phyloP scores from a whole-genome alignment of 1,140 invertebrate species.

The Bombus impatiens region DNA sequence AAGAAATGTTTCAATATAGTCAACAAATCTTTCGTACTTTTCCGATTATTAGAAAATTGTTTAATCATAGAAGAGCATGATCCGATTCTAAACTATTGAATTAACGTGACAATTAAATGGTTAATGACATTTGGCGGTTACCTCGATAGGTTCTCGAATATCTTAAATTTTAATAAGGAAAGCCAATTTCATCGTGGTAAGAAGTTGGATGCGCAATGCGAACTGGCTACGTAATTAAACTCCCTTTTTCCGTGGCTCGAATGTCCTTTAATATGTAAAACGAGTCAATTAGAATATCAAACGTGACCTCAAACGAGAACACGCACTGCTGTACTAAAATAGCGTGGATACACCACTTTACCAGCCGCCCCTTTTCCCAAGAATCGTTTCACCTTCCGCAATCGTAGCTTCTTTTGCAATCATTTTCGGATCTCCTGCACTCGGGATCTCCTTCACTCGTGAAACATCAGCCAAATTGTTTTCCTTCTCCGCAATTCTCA shows the following conservation, averaged over 20 bases:
- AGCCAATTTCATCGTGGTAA: background rate
- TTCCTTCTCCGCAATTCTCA: background rate
- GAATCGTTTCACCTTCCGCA: slow-evolving; percentile 37
- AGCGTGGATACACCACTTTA: slow-evolving; percentile 41
- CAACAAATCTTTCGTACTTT: background rate
- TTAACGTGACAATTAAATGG: background rate
- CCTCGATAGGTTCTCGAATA: background rate
- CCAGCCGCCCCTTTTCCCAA: background rate
- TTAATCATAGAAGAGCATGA: background rate
- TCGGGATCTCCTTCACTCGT: background rate
- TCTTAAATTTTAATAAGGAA: background rate
- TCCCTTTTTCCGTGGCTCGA: slow-evolving; percentile 65
- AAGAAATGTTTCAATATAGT: too few species aligned
- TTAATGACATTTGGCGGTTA: background rate
- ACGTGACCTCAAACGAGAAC: slow-evolving; percentile 72
- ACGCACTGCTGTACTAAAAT: slow-evolving; percentile 63
- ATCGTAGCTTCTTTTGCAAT: slow-evolving; percentile 50
- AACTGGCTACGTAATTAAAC: slow-evolving; percentile 71
- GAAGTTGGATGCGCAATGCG: slow-evolving; percentile 45
- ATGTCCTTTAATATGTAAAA: slow-evolving; percentile 77
- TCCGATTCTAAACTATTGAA: background rate
- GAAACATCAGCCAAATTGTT: background rate
- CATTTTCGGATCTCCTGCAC: slow-evolving; percentile 28
- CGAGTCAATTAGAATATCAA: slow-evolving; percentile 78
- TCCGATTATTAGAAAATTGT: background rate